These are phyloP conservation scores for Candidula unifasciata DNA, from an alignment of 2,888 invertebrate genomes.

Conservation along the genomic window DNA sequence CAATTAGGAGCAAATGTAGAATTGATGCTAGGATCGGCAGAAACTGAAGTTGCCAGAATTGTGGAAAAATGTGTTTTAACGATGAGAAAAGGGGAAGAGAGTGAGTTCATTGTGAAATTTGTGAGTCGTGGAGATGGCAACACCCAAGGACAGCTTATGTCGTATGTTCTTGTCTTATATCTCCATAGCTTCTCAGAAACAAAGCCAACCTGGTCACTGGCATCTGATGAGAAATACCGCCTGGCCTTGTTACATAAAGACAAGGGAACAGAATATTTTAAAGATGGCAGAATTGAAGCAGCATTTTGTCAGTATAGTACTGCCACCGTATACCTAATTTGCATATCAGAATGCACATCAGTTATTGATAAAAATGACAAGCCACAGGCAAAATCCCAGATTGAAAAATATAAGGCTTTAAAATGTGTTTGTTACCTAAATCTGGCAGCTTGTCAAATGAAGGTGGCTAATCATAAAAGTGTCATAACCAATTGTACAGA, in stretches of 20 bases:
- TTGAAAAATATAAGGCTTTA: constrained; percentile 54
- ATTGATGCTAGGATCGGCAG: constrained; percentile 65
- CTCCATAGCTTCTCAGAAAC: constrained; percentile 48
- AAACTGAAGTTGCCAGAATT: constrained; percentile 67
- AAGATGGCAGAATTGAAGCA: constrained; percentile 82
- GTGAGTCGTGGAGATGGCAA: neutral
- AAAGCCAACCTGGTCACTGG: constrained; percentile 56
- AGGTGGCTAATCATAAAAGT: constrained; percentile 83
- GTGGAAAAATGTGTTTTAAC: constrained; percentile 68
- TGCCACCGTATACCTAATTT: constrained; percentile 85
- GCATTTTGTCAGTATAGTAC: constrained; percentile 87
- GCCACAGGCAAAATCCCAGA: constrained; percentile 44
- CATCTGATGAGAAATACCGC: constrained; percentile 58
- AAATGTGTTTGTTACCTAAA: constrained; percentile 84
- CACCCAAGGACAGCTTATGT: neutral
- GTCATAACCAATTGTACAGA: constrained; percentile 83
- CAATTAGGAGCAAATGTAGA: constrained; percentile 50
- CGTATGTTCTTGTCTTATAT: constrained; percentile 19
- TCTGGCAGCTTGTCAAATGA: constrained; percentile 88
- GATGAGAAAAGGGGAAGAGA: constrained; percentile 64
- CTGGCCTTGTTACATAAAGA: constrained; percentile 60
- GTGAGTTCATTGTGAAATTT: constrained; percentile 46
- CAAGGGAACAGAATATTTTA: constrained; percentile 83
- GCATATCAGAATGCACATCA: constrained; percentile 63
- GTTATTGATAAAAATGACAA: constrained; percentile 23